Evolutionary conservation across 2,797 vertebrate species (phyloP).

Genomic region (Calcarius lapponicus): DNA sequence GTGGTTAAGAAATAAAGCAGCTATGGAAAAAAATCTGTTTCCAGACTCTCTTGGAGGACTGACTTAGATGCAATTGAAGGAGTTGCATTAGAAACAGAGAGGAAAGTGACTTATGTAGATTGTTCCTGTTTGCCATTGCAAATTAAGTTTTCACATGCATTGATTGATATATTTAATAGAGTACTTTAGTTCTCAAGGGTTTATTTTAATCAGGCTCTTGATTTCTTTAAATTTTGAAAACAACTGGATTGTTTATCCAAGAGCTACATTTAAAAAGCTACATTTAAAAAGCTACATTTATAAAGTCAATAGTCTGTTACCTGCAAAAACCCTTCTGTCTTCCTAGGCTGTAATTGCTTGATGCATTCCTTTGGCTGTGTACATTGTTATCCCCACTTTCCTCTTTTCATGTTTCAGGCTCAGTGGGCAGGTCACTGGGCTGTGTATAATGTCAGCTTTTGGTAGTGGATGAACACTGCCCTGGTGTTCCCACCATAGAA

Average conservation of each 20-base stretch:
- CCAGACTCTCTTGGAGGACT: neutral
- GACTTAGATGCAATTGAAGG: neutral
- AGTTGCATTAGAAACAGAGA: neutral
- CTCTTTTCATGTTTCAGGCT: neutral
- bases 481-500: neutral
- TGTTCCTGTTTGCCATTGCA: neutral
- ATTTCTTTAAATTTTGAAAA: neutral
- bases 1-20: conserved; percentile 11
- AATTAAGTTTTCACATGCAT: neutral
- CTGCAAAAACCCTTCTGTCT: neutral
- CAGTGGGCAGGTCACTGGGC: neutral
- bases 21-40: conserved; percentile 5
- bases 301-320: neutral
- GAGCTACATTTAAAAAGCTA: neutral
- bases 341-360: accelerated
- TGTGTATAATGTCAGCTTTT: neutral
- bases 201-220: neutral
- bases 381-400: neutral
- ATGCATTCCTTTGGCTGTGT: neutral
- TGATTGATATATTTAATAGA: neutral
- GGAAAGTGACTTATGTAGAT: neutral
- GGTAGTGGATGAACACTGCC: neutral
- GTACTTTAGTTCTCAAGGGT: neutral
- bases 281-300: neutral
- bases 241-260: neutral